These are phyloP conservation scores for Centropyge bicolor DNA, from an alignment of 2,797 vertebrate genomes.

Conservation along the genomic window DNA sequence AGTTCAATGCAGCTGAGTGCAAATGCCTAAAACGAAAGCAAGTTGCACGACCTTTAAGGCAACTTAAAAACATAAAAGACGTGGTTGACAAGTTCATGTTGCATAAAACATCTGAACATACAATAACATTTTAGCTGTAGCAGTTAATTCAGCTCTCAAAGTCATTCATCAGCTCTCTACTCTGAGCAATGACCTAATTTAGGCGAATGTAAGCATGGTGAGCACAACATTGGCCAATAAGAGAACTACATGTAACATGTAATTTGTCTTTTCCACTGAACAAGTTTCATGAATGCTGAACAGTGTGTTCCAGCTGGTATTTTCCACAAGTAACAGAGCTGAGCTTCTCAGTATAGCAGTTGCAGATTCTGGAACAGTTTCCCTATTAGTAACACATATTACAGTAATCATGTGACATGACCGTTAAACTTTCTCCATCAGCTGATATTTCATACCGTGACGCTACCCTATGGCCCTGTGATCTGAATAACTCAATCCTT, in stretches of 20 bases:
- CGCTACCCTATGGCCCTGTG: background rate
- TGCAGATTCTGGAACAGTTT: conserved; percentile 16
- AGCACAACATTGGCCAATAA: conserved; percentile 23
- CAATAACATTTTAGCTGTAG: conserved; percentile 18
- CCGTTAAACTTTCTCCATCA: conserved; percentile 4
- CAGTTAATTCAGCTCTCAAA: conserved; percentile 25
- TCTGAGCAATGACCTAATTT: conserved; percentile 12
- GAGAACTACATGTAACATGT: conserved; percentile 6
- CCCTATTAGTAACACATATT: conserved; percentile 12
- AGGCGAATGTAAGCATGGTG: conserved; percentile 11
- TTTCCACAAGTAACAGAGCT: conserved; percentile 10
- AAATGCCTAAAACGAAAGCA: conserved; percentile 4
- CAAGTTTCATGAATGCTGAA: conserved; percentile 7
- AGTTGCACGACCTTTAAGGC: conserved; percentile 22
- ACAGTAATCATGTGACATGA: conserved; percentile 30
- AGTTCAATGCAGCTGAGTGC: background rate
- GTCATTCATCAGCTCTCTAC: conserved; percentile 5
- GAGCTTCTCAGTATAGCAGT: background rate
- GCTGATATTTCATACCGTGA: conserved; percentile 15
- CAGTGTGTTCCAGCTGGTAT: background rate
- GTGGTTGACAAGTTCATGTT: conserved; percentile 29
- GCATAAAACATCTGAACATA: conserved; percentile 50
- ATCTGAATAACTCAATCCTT: conserved; percentile 29
- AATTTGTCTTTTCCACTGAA: conserved; percentile 22
- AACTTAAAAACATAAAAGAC: conserved; percentile 30